These are phyloP conservation scores for Echinops telfairi DNA, from an alignment of 2,113 vertebrate genomes.

Conservation along the genomic window DNA sequence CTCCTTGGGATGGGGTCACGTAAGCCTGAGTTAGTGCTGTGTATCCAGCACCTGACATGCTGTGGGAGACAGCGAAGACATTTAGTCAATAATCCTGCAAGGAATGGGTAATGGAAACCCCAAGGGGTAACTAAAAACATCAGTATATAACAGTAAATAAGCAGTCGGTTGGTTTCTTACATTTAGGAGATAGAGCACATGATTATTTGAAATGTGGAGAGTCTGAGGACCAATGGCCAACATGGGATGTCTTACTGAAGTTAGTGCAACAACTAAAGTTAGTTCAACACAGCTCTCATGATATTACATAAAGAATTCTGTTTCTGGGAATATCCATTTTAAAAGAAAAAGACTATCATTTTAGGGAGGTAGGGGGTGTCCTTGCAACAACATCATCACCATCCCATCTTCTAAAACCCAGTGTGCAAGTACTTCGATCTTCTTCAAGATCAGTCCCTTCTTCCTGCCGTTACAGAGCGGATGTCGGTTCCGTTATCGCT, in stretches of 20 bases:
- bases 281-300: neutral
- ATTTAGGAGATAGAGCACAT: neutral
- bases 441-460: no score
- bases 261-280: neutral
- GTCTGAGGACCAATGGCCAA: neutral
- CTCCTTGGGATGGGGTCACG: neutral
- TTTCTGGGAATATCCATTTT: neutral
- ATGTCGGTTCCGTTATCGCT: no score
- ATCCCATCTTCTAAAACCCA: no score
- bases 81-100: neutral
- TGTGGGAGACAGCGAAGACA: neutral
- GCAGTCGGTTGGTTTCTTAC: neutral
- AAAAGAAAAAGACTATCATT: neutral
- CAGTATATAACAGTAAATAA: neutral
- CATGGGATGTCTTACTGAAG: neutral
- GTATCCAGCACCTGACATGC: neutral
- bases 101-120: conserved; percentile 1
- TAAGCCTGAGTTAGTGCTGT: neutral
- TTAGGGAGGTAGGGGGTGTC: no score
- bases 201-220: neutral
- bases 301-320: neutral
- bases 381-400: no score
- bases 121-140: neutral
- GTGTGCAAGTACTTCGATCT: no score
- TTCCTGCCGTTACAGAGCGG: no score